These are phyloP conservation scores for Euzetes globulus DNA, from an alignment of 2,888 invertebrate species.

Conservation along the genomic window DNA sequence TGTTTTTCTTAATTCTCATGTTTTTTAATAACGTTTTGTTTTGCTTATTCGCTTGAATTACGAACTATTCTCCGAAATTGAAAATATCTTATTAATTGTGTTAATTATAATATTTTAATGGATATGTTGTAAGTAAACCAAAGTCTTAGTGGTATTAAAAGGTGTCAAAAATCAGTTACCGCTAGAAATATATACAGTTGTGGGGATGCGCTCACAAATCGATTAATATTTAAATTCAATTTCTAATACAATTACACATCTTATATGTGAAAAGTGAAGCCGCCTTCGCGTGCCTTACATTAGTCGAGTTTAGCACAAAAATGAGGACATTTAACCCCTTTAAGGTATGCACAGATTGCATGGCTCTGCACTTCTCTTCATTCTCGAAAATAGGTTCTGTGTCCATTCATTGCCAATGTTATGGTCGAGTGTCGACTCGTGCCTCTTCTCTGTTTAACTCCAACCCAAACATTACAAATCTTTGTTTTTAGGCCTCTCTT, in stretches of 20 bases:
- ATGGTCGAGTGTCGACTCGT: background rate
- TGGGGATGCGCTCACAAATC: background rate
- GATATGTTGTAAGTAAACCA: no score
- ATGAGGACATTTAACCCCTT: background rate
- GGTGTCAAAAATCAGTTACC: no score
- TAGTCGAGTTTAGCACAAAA: background rate
- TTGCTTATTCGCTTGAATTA: no score
- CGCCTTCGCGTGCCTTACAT: slow-evolving; percentile 17
- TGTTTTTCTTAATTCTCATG: background rate
- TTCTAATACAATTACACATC: background rate
- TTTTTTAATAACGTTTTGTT: no score
- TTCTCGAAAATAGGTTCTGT: slow-evolving; percentile 4
- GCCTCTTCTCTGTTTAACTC: background rate
- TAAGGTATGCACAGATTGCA: background rate
- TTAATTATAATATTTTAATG: no score
- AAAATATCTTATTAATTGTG: no score
- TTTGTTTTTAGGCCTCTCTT: background rate
- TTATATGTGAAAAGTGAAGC: background rate
- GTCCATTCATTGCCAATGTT: slow-evolving; percentile 18
- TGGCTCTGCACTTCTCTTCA: background rate
- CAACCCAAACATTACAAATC: background rate
- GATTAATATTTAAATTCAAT: background rate
- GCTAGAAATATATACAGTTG: no score
- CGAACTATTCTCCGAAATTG: no score
- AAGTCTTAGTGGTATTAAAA: no score